Percentiles rank a stretch among this genome's conserved stretches.
These are phyloP conservation scores for Coranthus polyacanthus DNA, from an alignment of 2,797 vertebrate species.

Conservation along the genomic window DNA sequence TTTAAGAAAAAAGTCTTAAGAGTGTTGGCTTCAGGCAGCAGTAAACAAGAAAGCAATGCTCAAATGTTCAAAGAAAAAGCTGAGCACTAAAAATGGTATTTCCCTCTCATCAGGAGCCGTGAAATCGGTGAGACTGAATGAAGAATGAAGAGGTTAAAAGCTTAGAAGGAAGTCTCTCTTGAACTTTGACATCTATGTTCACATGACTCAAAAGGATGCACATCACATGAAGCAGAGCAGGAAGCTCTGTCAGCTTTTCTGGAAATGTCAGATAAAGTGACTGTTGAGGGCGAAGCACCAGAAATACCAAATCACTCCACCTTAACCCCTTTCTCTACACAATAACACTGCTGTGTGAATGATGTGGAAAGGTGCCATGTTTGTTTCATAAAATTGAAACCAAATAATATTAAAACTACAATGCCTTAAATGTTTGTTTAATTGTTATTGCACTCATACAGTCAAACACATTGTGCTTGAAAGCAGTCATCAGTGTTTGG, in stretches of 20 bases:
- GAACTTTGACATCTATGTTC: conserved; percentile 3
- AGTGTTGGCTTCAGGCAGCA: too few species aligned
- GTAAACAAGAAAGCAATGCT: too few species aligned
- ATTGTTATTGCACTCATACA: too few species aligned
- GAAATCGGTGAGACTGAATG: background rate
- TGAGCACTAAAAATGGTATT: too few species aligned
- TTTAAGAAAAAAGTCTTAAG: too few species aligned
- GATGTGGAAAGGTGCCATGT: too few species aligned
- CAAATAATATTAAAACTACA: too few species aligned
- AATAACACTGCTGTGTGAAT: background rate
- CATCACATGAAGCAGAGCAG: conserved; percentile 9
- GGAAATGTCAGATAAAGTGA: conserved; percentile 9
- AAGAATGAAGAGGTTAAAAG: background rate
- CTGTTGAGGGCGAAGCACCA: background rate
- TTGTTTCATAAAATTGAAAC: too few species aligned
- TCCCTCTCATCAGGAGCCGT: too few species aligned
- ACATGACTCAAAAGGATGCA: background rate
- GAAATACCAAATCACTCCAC: background rate
- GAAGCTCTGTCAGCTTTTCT: conserved; percentile 29
- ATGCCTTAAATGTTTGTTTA: too few species aligned
- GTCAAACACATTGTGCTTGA: too few species aligned
- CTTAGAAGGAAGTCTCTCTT: conserved; percentile 10
- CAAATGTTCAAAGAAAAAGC: background rate
- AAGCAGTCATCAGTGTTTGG: too few species aligned
- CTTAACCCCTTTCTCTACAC: background rate